These are phyloP conservation scores for Oscheius myriophilus DNA, from an alignment of 2,888 invertebrate species.

Conservation along the genomic window DNA sequence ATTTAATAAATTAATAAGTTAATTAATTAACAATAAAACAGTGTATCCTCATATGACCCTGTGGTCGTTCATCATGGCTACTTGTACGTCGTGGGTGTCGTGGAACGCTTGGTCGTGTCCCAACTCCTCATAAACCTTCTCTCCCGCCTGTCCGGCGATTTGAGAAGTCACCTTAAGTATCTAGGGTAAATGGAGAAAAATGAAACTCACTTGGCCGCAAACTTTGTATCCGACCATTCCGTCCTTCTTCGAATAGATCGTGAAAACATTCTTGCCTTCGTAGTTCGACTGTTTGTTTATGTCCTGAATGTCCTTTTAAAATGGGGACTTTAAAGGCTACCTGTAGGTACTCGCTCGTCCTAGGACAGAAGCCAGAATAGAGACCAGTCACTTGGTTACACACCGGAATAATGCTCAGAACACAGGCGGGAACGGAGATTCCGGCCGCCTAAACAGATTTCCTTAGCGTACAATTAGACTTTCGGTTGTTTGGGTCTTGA, in stretches of 20 bases:
- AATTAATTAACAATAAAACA: no score
- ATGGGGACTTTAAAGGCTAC: conserved; percentile 26
- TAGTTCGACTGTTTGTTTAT: conserved; percentile 64
- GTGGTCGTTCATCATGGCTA: conserved; percentile 64
- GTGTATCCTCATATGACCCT: conserved; percentile 37
- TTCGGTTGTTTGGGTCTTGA: no score
- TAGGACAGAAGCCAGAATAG: conserved; percentile 67
- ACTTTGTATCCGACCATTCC: conserved; percentile 64
- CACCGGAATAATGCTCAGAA: conserved; percentile 57
- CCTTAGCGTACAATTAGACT: no score
- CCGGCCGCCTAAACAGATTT: conserved; percentile 61
- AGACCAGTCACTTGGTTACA: conserved; percentile 63
- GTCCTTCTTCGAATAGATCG: conserved; percentile 62
- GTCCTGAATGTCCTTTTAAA: conserved; percentile 48
- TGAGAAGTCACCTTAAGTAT: conserved; percentile 44
- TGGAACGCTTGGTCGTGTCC: conserved; percentile 65
- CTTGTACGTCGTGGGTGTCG: conserved; percentile 60
- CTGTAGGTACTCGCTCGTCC: conserved; percentile 62
- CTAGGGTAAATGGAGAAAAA: neutral
- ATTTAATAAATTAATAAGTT: no score
- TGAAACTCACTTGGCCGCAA: conserved; percentile 52
- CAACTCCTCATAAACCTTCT: conserved; percentile 60
- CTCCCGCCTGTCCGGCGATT: conserved; percentile 64
- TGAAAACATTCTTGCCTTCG: conserved; percentile 65
- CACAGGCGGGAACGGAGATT: conserved; percentile 65